phyloP scores from a whole-genome alignment of 2,888 invertebrate species.

The Epinotia nisella region DNA sequence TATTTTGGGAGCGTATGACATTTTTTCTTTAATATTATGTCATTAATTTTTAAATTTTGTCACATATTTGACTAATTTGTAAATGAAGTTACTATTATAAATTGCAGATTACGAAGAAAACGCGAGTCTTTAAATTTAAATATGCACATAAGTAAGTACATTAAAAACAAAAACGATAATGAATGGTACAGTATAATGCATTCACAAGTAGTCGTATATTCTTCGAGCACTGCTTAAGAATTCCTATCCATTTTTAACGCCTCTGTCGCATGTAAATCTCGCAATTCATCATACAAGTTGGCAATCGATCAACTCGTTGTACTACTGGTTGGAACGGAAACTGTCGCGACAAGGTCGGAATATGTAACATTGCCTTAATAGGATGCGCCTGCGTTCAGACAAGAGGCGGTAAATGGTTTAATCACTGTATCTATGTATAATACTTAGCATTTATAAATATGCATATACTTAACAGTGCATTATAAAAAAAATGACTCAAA shows the following conservation, averaged over 20 bases:
- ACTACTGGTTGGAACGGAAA: slow-evolving; percentile 48
- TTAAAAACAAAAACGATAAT: neutral
- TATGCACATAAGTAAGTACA: neutral
- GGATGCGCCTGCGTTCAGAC: slow-evolving; percentile 29
- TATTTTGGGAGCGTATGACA: too few species aligned
- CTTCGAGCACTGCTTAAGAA: slow-evolving; percentile 10
- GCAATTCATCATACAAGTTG: slow-evolving; percentile 23
- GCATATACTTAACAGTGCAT: too few species aligned
- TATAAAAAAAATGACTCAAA: too few species aligned
- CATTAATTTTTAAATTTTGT: too few species aligned
- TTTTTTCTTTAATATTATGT: too few species aligned
- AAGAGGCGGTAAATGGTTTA: slow-evolving; percentile 32
- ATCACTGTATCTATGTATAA: slow-evolving; percentile 30
- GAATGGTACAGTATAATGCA: neutral
- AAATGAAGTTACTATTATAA: too few species aligned
- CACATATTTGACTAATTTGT: too few species aligned
- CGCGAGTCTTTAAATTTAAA: too few species aligned
- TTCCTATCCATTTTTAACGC: slow-evolving; percentile 18
- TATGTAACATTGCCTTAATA: slow-evolving; percentile 51
- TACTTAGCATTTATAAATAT: slow-evolving; percentile 1
- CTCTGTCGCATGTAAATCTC: slow-evolving; percentile 18
- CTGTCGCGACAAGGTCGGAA: slow-evolving; percentile 53
- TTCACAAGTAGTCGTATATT: neutral
- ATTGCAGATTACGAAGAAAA: neutral
- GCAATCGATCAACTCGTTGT: slow-evolving; percentile 53